Percentiles rank a stretch among this genome's conserved stretches.
phyloP scores from a whole-genome alignment of 37 sponge, comb jelly and placozoan species.

The Hormiphora californensis region DNA sequence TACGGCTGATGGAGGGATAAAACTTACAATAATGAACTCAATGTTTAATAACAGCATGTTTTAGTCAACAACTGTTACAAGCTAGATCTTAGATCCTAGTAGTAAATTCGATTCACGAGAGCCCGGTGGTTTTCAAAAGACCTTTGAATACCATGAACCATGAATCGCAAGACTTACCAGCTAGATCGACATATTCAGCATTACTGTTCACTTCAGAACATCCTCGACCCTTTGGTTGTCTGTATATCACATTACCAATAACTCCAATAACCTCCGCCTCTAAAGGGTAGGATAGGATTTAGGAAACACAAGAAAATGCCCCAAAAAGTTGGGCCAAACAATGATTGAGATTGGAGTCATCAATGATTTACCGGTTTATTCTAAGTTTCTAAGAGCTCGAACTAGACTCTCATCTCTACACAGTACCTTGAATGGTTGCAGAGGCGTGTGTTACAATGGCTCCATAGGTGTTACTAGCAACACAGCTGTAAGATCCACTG shows the following conservation, averaged over 20 bases:
- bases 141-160: too few relatives aligned
- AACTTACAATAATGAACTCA: too few relatives aligned
- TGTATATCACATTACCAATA: background rate
- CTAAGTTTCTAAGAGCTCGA: too few relatives aligned
- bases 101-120: too few relatives aligned
- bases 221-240: background rate
- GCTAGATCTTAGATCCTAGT: too few relatives aligned
- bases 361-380: too few relatives aligned
- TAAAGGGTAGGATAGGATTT: background rate
- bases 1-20: too few relatives aligned
- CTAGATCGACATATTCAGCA: background rate
- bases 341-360: too few relatives aligned
- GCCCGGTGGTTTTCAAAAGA: too few relatives aligned
- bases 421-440: background rate
- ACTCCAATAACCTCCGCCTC: slow-evolving; percentile 22
- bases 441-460: background rate
- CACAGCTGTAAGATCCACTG: slow-evolving; percentile 39
- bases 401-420: background rate
- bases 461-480: background rate
- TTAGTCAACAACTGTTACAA: too few relatives aligned
- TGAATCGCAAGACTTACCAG: slow-evolving; percentile 1
- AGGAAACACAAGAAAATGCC: background rate
- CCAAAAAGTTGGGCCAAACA: background rate
- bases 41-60: too few relatives aligned
- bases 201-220: background rate